A percentile compares a stretch with the other conserved stretches of the same genome.
These are phyloP conservation scores for Archips xylosteana DNA, from an alignment of 2,888 invertebrate species.

Conservation along the genomic window DNA sequence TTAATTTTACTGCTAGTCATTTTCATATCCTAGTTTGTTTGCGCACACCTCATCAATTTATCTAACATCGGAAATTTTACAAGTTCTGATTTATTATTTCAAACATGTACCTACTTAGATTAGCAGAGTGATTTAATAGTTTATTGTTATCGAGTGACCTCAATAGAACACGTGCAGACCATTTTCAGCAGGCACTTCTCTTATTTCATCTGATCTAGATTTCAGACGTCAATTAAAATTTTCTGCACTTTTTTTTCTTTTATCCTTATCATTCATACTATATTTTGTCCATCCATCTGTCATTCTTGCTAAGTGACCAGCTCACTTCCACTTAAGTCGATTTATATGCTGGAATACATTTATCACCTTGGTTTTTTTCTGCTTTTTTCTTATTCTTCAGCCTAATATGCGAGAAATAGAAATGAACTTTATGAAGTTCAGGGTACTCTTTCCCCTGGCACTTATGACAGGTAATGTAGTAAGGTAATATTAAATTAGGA, in stretches of 20 bases:
- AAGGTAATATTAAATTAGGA: too few relatives aligned
- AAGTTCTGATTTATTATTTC: not conserved
- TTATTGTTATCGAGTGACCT: constrained; percentile 32
- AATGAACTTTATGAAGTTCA: too few relatives aligned
- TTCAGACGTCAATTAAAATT: constrained; percentile 1
- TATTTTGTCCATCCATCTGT: too few relatives aligned
- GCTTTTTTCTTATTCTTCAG: too few relatives aligned
- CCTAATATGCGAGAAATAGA: too few relatives aligned
- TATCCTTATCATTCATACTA: not conserved
- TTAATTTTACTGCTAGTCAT: constrained; percentile 10
- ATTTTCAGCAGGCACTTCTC: constrained; percentile 15
- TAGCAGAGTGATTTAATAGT: constrained; percentile 10
- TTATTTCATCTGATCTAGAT: constrained; percentile 17
- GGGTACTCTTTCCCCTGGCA: too few relatives aligned
- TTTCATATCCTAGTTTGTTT: constrained; percentile 5
- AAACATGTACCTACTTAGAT: not conserved
- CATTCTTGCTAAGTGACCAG: too few relatives aligned
- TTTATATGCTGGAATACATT: too few relatives aligned
- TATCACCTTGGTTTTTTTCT: too few relatives aligned
- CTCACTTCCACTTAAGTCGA: too few relatives aligned
- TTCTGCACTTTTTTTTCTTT: not conserved
- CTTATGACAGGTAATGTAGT: too few relatives aligned
- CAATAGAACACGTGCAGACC: constrained; percentile 7
- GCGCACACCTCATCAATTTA: not conserved
- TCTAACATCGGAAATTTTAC: not conserved